Conservation (phyloP, 2,888 invertebrate species). For the Cantharis rustica region DNA sequence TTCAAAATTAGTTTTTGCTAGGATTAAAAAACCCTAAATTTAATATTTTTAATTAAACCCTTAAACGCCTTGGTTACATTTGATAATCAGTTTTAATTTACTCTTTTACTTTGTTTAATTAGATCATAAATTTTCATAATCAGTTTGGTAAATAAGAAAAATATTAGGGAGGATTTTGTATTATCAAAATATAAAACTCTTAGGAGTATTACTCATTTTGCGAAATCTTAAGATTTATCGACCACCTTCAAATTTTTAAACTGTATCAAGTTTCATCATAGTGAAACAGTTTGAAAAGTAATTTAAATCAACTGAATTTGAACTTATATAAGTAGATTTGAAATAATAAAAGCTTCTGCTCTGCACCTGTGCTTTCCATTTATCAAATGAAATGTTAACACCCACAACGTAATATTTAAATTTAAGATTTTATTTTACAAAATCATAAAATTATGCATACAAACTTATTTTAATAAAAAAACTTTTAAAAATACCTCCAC, state of each 20-base stretch:
- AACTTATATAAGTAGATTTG: neutral
- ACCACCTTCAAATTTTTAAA: neutral
- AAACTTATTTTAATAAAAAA: neutral
- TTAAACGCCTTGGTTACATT: neutral
- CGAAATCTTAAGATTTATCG: neutral
- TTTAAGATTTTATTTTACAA: neutral
- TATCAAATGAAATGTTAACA: neutral
- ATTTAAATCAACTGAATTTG: neutral
- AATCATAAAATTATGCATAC: neutral
- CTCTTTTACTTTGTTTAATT: neutral
- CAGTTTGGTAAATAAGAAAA: neutral
- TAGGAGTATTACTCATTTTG: neutral
- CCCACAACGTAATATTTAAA: neutral
- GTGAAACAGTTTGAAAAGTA: neutral
- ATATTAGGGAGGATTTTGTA: neutral
- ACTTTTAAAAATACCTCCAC: neutral
- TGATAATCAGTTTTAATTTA: neutral
- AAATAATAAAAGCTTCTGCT: neutral
- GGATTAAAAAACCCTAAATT: neutral
- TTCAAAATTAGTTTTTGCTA: neutral
- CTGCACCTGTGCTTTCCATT: neutral
- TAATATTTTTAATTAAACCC: neutral
- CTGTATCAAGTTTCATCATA: neutral
- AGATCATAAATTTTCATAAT: neutral
- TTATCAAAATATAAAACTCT: neutral